Conservation (phyloP, 2,113 vertebrate species). For the Procavia capensis region DNA sequence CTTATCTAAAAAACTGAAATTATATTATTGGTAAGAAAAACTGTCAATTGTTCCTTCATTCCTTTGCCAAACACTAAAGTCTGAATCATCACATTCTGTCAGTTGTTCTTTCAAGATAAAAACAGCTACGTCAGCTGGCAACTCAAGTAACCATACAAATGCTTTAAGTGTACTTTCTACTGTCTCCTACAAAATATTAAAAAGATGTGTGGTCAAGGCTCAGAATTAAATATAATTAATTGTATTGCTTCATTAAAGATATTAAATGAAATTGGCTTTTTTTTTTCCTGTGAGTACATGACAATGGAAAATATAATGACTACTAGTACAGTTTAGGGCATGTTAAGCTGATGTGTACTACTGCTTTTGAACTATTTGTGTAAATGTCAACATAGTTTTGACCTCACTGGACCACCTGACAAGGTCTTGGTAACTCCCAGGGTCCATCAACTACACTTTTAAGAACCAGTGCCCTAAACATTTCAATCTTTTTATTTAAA, state of each 20-base stretch:
- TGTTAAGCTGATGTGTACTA: not conserved
- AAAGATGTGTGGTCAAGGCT: not conserved
- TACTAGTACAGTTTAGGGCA: not conserved
- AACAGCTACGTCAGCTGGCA: not conserved
- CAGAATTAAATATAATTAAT: conserved; percentile 24
- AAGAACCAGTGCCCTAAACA: not conserved
- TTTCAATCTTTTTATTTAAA: not conserved
- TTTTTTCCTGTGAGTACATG: not conserved
- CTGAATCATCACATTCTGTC: conserved; percentile 54
- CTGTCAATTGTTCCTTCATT: conserved; percentile 59
- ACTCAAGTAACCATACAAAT: not conserved
- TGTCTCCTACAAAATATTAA: not conserved
- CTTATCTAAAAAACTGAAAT: conserved; percentile 63
- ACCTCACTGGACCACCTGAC: not conserved
- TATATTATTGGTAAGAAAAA: conserved; percentile 56
- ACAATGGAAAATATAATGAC: not conserved
- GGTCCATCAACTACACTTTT: not conserved
- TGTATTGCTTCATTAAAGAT: conserved; percentile 25
- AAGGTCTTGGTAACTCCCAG: not conserved
- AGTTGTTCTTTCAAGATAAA: conserved; percentile 63
- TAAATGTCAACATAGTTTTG: not conserved
- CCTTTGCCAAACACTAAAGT: not conserved
- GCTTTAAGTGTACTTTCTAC: not conserved
- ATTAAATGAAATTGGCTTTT: not conserved
- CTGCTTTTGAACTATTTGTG: not conserved